Evolutionary conservation across 1,140 invertebrate genomes (phyloP), one percentile per base, ranked within the genome.

Genomic region (Drosophila bocki): DNA sequence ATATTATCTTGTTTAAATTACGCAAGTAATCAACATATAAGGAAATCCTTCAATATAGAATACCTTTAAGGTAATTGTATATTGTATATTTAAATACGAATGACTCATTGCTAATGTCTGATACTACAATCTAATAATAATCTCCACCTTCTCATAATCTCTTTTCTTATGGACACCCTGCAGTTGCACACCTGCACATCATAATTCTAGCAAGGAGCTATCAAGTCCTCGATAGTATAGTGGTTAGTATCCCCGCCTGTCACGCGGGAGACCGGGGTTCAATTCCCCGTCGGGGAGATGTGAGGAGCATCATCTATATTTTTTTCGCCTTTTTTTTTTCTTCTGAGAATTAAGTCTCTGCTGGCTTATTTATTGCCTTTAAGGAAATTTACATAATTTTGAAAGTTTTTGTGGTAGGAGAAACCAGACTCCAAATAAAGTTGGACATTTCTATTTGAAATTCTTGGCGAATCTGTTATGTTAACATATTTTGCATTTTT

Each of bases 181-280:
- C 1, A 12, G 1, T 3, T 33, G n/a, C 7, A 2, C 11, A 26
- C 17, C 37, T 32, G 11, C n/a, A 8, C 2, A 17, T 1, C 17
- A 6, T 37, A 22, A 9, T 6, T 9, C 5, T 37, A 6, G 7
- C 17, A 0, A 8, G 4, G 0, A 5, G 0, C 8, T 50, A n/a
- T 3, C 26, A 29, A 50, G 15, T 48, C 47, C 47, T 93, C 93
- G 93, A 93, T 93, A 93, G 93, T 93, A 93, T 93, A 93, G 92
- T 93, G 92, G 92, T 93, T 60, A 93, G 93, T 93, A 93, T 93
- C 93, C 92, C 93, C 93, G 93, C 93, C 93, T 93, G 93, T 93
- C 93, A 93, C 93, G 93, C 93, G 93, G 93, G 93, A 93, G 93
- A 94, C 93, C 93, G 93, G 93, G 93, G 93, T 94, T 93, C 93